Base-by-base conservation (phyloP, 64 coral and sea anemone genomes). In the Dendrophyllia cribrosa region DNA sequence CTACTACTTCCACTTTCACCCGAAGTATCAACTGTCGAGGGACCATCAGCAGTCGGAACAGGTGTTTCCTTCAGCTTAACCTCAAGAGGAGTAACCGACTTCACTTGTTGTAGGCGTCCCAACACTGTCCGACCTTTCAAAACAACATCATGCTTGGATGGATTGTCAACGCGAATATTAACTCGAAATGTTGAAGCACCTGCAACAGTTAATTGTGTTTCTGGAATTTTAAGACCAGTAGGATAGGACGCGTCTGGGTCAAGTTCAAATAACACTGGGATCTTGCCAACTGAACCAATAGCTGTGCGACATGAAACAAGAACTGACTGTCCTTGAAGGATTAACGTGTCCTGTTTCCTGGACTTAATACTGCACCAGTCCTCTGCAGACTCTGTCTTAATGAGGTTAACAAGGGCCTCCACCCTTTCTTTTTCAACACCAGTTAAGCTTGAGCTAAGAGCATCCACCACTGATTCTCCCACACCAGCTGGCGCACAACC, bases 191-290 rank as follows among this genome's bases (percentile, higher is more conserved):
- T 64, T 65, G 87, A 77, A 59, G 71, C 87, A 4, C 75, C 15
- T 78, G 72, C 12, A 17, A 89, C n/a, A 26, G 73, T 89, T 22
- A 89, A 9, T 77, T 77, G 58, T 49, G 26, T 77, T 22, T 77
- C 73, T 13, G 66, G 55, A n/a, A 49, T 59, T 50, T 78, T 58
- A 62, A 89, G 55, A 45, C 58, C 74, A 60, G 72, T n/a, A 66
- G 87, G 72, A 8, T 13, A 72, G 13, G 70, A 45, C 3, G 60
- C 6, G 70, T 85, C 13, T 85, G 76, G 19, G 62, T 86, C 74
- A 51, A 81, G 79, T 60, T 92, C 78, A 64, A 92, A 92, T 17
- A 92, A 58, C 21, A 64, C 90, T 65, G 90, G 79, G 58, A 79
- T 58, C 63, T 70, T 91, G 12, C 46, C 25, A 19, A 85, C 70